phyloP scores from a whole-genome alignment of 2,888 invertebrate species.

The Anoplius nigerrimus region DNA sequence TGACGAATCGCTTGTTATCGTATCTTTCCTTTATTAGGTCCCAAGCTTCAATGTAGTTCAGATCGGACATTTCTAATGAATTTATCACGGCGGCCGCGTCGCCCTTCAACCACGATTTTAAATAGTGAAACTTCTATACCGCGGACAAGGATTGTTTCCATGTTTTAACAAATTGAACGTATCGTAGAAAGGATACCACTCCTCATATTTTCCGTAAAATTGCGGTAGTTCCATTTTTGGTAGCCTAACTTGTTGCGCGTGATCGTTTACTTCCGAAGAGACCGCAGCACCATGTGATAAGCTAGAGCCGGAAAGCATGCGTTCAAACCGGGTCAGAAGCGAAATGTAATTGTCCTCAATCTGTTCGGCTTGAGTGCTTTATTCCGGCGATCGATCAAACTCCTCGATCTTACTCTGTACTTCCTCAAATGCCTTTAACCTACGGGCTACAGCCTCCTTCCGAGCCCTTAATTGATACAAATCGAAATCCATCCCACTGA shows the following conservation, averaged over 20 bases:
- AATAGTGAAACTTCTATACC: conserved; percentile 10
- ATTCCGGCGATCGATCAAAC: background rate
- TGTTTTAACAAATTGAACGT: conserved; percentile 26
- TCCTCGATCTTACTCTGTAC: background rate
- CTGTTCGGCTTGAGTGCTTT: background rate
- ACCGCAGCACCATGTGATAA: background rate
- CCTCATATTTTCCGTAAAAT: too few species aligned
- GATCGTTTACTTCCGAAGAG: too few species aligned
- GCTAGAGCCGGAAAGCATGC: background rate
- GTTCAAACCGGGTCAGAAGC: background rate
- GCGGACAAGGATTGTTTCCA: conserved; percentile 13
- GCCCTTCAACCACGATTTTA: too few species aligned
- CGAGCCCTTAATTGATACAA: too few species aligned
- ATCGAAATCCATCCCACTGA: too few species aligned
- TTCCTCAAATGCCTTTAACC: background rate
- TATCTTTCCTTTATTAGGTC: conserved; percentile 34
- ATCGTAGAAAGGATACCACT: background rate
- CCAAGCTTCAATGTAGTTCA: conserved; percentile 28
- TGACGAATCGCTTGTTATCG: too few species aligned
- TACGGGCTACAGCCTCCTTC: too few species aligned
- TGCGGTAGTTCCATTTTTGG: too few species aligned
- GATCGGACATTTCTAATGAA: conserved; percentile 17
- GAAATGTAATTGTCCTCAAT: background rate
- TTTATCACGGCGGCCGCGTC: too few species aligned
- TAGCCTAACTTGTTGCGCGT: too few species aligned